These are phyloP conservation scores for Drosophila recens DNA, from an alignment of 2,888 invertebrate genomes.

Conservation along the genomic window DNA sequence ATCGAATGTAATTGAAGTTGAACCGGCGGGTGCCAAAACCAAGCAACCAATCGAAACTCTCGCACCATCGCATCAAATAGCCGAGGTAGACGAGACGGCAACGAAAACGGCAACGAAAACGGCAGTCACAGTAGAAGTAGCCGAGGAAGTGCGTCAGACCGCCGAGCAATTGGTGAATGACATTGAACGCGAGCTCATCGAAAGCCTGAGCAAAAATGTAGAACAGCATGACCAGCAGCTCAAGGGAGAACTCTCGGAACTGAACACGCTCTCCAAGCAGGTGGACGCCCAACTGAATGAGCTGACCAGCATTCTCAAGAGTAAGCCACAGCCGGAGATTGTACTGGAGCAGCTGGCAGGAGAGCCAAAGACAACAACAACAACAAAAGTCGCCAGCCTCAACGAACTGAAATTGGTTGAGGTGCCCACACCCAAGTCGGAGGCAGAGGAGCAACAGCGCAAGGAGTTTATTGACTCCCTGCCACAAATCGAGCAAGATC, in stretches of 20 bases:
- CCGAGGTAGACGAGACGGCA: constrained; percentile 71
- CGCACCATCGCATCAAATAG: constrained; percentile 66
- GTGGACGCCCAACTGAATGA: constrained; percentile 81
- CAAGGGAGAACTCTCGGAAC: constrained; percentile 51
- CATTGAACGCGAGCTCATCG: constrained; percentile 72
- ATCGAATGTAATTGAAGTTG: constrained; percentile 82
- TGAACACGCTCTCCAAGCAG: constrained; percentile 70
- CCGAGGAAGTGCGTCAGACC: constrained; percentile 58
- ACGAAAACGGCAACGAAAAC: constrained; percentile 39
- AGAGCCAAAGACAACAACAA: constrained; percentile 30
- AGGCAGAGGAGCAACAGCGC: constrained; percentile 82
- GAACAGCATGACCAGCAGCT: constrained; percentile 60
- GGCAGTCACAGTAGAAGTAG: constrained; percentile 6
- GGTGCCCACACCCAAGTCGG: constrained; percentile 81
- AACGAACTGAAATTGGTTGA: constrained; percentile 70
- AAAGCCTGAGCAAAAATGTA: constrained; percentile 68
- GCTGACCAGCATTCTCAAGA: constrained; percentile 81
- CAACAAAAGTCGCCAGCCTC: constrained; percentile 13
- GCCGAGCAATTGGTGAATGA: constrained; percentile 75
- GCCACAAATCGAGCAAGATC: constrained; percentile 76
- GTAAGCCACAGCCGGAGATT: constrained; percentile 67
- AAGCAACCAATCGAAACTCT: constrained; percentile 77
- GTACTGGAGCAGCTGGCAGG: constrained; percentile 40
- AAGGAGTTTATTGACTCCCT: constrained; percentile 83
- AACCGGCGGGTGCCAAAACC: constrained; percentile 79